Evolutionary conservation across 2,113 vertebrate species (phyloP).

Genomic region (Neopipo cinnamomea): DNA sequence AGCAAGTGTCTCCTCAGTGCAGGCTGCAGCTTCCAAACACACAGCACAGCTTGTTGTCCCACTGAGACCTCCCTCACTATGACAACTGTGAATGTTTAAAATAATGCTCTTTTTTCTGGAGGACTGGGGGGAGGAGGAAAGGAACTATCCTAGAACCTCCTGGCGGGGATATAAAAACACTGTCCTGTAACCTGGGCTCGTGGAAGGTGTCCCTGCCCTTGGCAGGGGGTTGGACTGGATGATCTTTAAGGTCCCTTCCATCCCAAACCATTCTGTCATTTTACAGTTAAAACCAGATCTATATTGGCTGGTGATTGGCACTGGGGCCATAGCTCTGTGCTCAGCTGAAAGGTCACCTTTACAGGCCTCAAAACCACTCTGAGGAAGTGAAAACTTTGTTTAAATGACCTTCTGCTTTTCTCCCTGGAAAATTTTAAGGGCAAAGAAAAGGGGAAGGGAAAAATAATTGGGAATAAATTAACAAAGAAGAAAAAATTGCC

Average conservation of each 20-base stretch:
- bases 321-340: not conserved
- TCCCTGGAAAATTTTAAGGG: not conserved
- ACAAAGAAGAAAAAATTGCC: not conserved
- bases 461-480: not conserved
- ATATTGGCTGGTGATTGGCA: not conserved
- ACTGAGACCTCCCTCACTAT: conserved; percentile 19
- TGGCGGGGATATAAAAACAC: not conserved
- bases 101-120: conserved; percentile 38
- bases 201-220: not conserved
- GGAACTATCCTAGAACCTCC: not conserved
- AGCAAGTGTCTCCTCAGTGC: not conserved
- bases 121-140: not conserved
- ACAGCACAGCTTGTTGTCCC: conserved; percentile 3
- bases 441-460: not conserved
- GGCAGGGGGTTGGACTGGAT: not conserved
- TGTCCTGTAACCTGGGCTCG: not conserved
- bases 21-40: conserved; percentile 6
- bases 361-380: not conserved
- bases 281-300: not conserved
- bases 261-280: not conserved
- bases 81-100: conserved; percentile 36
- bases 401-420: not conserved
- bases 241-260: not conserved
- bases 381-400: not conserved
- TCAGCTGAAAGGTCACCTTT: not conserved